Percentiles rank a stretch among this genome's conserved stretches.
phyloP scores from a whole-genome alignment of 2,113 vertebrate genomes.

The Phylloscopus trochilus region DNA sequence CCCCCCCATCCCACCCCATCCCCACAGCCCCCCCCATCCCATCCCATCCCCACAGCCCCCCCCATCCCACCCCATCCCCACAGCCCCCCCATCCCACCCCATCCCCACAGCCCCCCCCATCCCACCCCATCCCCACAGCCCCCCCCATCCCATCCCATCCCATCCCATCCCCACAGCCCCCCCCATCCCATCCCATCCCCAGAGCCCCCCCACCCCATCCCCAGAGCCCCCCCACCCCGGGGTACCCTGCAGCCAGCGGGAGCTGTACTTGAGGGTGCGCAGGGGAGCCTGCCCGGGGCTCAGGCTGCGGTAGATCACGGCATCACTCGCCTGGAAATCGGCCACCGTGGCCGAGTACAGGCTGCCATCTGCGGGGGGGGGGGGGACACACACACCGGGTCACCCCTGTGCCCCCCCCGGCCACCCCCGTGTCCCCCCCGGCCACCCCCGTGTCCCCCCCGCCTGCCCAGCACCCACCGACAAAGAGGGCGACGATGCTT shows the following conservation, averaged over 20 bases:
- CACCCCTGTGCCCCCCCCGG: not conserved
- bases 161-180: too few species aligned
- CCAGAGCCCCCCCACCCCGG: not conserved
- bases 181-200: too few species aligned
- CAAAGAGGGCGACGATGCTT: slow-evolving; percentile 88
- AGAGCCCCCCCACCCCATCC: too few species aligned
- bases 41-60: too few species aligned
- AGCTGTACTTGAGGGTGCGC: not conserved
- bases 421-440: not conserved
- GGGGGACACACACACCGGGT: not conserved
- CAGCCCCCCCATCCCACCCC: too few species aligned
- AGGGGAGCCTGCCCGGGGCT: not conserved
- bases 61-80: too few species aligned
- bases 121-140: too few species aligned
- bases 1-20: too few species aligned
- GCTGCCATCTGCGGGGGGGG: not conserved
- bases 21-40: too few species aligned
- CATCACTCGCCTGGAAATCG: not conserved
- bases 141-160: too few species aligned
- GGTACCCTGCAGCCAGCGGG: not conserved
- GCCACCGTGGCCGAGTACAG: not conserved
- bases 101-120: too few species aligned
- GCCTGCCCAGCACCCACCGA: slow-evolving; percentile 68
- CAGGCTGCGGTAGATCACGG: not conserved
- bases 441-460: too few species aligned